A percentile compares a stretch with the other conserved stretches of the same genome.
phyloP scores from a whole-genome alignment of 2,113 vertebrate species.

The Oncorhynchus tshawytscha region DNA sequence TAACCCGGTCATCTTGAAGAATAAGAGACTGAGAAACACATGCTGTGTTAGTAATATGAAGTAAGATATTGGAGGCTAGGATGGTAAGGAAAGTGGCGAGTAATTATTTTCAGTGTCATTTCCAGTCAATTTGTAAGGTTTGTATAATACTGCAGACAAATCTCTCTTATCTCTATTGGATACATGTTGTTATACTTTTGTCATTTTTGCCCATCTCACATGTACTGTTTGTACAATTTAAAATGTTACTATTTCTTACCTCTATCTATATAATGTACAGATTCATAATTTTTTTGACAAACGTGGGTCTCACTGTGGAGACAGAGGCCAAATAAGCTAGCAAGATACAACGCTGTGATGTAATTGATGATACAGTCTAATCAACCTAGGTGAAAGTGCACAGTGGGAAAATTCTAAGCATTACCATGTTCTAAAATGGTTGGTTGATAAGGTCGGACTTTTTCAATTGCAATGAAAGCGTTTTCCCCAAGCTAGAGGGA shows the following conservation, averaged over 20 bases:
- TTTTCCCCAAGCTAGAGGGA: background rate
- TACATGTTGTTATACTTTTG: background rate
- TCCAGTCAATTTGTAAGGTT: too few relatives aligned
- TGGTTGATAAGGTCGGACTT: too few relatives aligned
- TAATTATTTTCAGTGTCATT: too few relatives aligned
- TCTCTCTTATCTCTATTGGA: too few relatives aligned
- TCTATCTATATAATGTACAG: background rate
- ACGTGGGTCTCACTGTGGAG: background rate
- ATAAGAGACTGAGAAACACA: too few relatives aligned
- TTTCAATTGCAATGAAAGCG: background rate
- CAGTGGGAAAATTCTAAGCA: background rate
- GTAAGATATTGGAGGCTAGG: too few relatives aligned
- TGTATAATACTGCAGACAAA: too few relatives aligned
- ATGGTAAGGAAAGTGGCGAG: too few relatives aligned
- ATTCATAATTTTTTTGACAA: background rate
- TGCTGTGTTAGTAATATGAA: too few relatives aligned
- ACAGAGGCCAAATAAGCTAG: background rate
- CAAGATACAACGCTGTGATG: background rate
- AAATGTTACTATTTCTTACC: background rate
- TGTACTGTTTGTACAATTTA: background rate
- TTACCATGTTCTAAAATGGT: background rate
- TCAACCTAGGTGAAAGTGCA: background rate
- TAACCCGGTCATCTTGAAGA: too few relatives aligned
- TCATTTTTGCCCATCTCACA: background rate
- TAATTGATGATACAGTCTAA: background rate